phyloP scores from a whole-genome alignment of 2,888 invertebrate species.

The Tineola bisselliella region DNA sequence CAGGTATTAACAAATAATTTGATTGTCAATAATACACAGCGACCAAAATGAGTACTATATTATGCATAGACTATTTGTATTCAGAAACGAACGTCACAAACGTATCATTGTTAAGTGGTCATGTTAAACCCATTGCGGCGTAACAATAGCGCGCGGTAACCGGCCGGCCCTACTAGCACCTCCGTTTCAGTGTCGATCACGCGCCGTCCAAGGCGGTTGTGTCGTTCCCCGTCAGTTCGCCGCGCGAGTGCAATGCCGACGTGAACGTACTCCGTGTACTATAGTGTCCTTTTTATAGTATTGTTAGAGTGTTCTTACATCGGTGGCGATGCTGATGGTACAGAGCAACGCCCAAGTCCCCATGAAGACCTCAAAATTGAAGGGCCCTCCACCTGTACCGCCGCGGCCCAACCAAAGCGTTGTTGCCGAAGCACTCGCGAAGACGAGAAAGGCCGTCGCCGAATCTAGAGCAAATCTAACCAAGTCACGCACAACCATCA shows the following conservation, averaged over 20 bases:
- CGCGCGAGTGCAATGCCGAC: conserved; percentile 16
- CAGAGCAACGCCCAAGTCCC: conserved; percentile 65
- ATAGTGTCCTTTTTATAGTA: conserved; percentile 58
- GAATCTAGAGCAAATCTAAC: conserved; percentile 54
- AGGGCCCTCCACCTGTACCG: conserved; percentile 82
- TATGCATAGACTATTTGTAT: background rate
- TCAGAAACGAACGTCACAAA: background rate
- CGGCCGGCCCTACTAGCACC: conserved; percentile 24
- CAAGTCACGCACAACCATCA: conserved; percentile 47
- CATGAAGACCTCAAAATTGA: conserved; percentile 57
- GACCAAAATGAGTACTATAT: too few species aligned
- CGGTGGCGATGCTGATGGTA: conserved; percentile 55
- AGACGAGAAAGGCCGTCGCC: conserved; percentile 66
- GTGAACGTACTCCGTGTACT: conserved; percentile 56
- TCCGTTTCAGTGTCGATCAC: conserved; percentile 38
- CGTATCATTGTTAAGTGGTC: conserved; percentile 4
- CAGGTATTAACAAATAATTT: background rate
- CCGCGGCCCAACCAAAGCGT: conserved; percentile 80
- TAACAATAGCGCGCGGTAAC: conserved; percentile 20
- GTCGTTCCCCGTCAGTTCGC: background rate
- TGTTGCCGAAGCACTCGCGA: conserved; percentile 77
- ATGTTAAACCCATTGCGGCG: conserved; percentile 2
- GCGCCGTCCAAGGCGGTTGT: conserved; percentile 27
- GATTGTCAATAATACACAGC: too few species aligned
- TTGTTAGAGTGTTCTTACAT: conserved; percentile 52